Conservation (phyloP, 2,113 vertebrate species). For the Anarhynchus alexandrinus region DNA sequence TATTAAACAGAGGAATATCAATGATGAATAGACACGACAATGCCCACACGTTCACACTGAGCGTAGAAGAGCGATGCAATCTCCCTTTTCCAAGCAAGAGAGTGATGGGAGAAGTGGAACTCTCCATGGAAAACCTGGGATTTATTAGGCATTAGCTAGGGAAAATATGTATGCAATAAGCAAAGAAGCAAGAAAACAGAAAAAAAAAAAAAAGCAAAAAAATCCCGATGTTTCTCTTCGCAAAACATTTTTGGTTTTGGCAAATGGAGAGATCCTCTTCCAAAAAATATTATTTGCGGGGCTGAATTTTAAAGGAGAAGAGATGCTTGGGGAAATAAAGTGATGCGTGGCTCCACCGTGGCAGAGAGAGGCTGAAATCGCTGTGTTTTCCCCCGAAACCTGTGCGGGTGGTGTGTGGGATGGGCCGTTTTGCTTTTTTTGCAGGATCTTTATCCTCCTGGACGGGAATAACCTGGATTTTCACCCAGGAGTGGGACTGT, state of each 20-base stretch:
- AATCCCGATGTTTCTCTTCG: not conserved
- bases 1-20: not conserved
- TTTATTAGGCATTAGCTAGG: not conserved
- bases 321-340: not conserved
- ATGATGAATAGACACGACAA: rapidly evolving
- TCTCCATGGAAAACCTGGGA: not conserved
- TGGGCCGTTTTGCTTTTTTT: not conserved
- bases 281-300: not conserved
- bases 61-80: rapidly evolving
- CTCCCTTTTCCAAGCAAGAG: not conserved
- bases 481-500: not conserved
- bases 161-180: not conserved
- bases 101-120: not conserved
- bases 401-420: not conserved
- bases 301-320: not conserved
- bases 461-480: not conserved
- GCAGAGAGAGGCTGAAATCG: not conserved
- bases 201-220: too few relatives aligned
- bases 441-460: not conserved
- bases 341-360: not conserved
- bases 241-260: not conserved
- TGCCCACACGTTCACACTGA: not conserved
- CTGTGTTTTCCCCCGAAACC: not conserved
- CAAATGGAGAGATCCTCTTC: not conserved
- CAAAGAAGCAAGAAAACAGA: not conserved